phyloP scores from a whole-genome alignment of 2,113 vertebrate genomes.

The Nerophis lumbriciformis region DNA sequence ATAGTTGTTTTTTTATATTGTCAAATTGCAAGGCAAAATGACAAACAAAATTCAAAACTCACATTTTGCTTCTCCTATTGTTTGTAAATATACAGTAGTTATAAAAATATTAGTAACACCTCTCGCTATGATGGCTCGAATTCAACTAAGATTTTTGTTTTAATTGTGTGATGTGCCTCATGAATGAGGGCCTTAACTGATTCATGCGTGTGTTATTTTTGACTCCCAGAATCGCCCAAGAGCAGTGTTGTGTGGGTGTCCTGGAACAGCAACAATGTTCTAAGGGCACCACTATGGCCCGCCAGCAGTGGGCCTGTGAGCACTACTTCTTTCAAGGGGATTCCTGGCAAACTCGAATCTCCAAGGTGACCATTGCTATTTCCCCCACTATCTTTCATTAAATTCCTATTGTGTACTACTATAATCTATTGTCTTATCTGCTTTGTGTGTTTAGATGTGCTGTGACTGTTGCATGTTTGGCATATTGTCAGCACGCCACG shows the following conservation, averaged over 20 bases:
- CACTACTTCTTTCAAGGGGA: slow-evolving; percentile 38
- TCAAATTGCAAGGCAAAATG: no score
- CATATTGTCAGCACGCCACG: slow-evolving; percentile 54
- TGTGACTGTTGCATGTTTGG: slow-evolving; percentile 90
- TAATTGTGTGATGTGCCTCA: no score
- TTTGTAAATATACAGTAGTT: no score
- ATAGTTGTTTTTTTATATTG: no score
- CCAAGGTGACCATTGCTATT: slow-evolving; percentile 36
- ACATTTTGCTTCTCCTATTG: no score
- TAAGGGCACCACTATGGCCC: slow-evolving; percentile 36
- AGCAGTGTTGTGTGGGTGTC: slow-evolving; percentile 51
- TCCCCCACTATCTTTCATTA: background rate
- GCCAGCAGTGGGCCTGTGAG: slow-evolving; percentile 38
- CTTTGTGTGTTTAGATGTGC: slow-evolving; percentile 71
- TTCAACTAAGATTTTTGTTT: no score
- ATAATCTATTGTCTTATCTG: background rate
- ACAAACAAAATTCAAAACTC: no score
- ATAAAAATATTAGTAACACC: no score
- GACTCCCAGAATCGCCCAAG: slow-evolving; percentile 39
- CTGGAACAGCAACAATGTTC: slow-evolving; percentile 21
- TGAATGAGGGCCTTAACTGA: no score
- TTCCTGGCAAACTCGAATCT: slow-evolving; percentile 32
- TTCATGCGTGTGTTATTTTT: background rate
- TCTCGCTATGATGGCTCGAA: no score
- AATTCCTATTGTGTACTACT: background rate